Base-by-base conservation (phyloP, 2,888 invertebrate genomes). In the Acronicta psi region DNA sequence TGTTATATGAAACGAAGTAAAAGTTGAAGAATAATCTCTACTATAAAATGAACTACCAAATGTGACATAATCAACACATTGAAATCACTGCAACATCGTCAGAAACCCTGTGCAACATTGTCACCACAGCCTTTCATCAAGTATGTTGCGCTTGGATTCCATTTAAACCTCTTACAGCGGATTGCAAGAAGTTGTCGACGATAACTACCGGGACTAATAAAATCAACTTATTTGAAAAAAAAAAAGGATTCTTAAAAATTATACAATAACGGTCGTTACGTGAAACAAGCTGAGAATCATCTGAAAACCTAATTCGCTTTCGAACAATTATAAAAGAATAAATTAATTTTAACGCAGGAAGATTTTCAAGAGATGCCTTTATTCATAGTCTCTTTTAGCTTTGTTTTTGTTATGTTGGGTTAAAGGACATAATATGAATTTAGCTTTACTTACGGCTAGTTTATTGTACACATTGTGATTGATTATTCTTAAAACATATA, bases 351-450 rank as follows among this genome's bases (percentile, higher is more conserved):
- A 11, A 42, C 14, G 36, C 13, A 18, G 18, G 49, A 59, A 44
- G 20, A 57, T n/a, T 44, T 51, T 64, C 31, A 46, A 54, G 50
- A 59, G 52, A 77, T 73, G 64, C 69, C 85, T 86, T 88, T 81
- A 82, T 88, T 84, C 82, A 75, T 73, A 87, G 90, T 82, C 75
- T 82, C 85, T 85, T 90, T 91, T 89, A 85, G 79, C 84, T 82
- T 74, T 51, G n/a, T 66, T 59, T 57, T 57, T 49, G 41, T 56
- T 67, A 25, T 45, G 54, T 59, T 59, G 20, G 41, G 20, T 34
- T 43, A 25, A 51, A 47, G 31, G n/a, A 47, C 20, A 25, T 3
- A 38, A 40, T 36, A 56, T 56, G 11, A 37, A 59, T 58, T 53
- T 44, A 40, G 55, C 47, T 55, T 14, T 62, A 44, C 49, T 45